Percentiles rank a stretch among this genome's conserved stretches.
These are phyloP conservation scores for Hirtodrosophila duncani DNA, from an alignment of 2,888 invertebrate genomes.

Conservation along the genomic window DNA sequence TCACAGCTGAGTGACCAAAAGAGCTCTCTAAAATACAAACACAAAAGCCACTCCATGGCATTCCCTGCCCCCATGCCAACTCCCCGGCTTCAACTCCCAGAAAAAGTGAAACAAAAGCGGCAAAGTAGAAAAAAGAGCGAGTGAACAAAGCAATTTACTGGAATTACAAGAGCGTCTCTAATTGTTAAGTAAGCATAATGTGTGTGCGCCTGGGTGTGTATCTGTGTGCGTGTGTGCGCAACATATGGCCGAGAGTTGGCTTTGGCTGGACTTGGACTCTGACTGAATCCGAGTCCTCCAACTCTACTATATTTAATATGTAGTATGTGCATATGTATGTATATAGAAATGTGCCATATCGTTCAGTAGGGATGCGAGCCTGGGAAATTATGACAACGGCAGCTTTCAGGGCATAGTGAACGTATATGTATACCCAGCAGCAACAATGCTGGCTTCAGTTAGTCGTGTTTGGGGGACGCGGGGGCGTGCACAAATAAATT, in stretches of 20 bases:
- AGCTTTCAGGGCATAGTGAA: conserved; percentile 28
- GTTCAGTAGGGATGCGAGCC: conserved; percentile 19
- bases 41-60: conserved; percentile 34
- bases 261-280: conserved; percentile 21
- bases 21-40: conserved; percentile 45
- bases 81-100: neutral
- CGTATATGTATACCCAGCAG: conserved; percentile 4
- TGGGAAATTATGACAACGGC: conserved; percentile 40
- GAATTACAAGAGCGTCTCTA: conserved; percentile 63
- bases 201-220: too few relatives aligned
- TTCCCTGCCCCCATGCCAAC: conserved; percentile 1
- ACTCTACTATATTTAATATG: neutral
- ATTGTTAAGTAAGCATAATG: conserved; percentile 68
- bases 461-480: too few relatives aligned
- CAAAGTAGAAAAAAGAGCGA: neutral
- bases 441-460: too few relatives aligned
- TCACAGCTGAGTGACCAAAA: conserved; percentile 57
- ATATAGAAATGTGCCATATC: neutral
- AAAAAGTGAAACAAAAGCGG: conserved; percentile 19
- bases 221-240: too few relatives aligned
- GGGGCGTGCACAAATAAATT: conserved; percentile 46
- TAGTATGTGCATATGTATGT: neutral
- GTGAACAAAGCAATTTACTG: conserved; percentile 60
- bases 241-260: conserved; percentile 59
- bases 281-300: conserved; percentile 25